Percentiles rank a stretch among this genome's conserved stretches.
phyloP scores from a whole-genome alignment of 2,113 vertebrate genomes.

The Electrona antarctica region DNA sequence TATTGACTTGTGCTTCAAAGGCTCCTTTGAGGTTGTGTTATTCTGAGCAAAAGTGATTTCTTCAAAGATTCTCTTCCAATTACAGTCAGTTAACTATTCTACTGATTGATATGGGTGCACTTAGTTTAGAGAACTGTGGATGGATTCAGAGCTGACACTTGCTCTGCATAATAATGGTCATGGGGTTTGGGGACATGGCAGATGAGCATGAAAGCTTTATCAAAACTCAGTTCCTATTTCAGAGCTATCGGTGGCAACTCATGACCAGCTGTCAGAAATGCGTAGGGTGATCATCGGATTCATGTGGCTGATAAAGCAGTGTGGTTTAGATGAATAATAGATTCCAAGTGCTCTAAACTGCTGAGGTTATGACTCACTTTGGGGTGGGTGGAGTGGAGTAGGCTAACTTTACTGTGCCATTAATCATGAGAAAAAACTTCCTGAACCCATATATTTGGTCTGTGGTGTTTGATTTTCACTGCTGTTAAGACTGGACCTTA shows the following conservation, averaged over 20 bases:
- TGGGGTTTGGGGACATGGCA: constrained; percentile 24
- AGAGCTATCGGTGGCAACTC: constrained; percentile 15
- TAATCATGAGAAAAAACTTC: constrained; percentile 25
- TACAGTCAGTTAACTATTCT: constrained; percentile 20
- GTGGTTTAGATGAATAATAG: constrained; percentile 66
- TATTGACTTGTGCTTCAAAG: constrained; percentile 39
- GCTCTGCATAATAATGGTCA: constrained; percentile 21
- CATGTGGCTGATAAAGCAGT: constrained; percentile 36
- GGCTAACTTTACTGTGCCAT: constrained; percentile 14
- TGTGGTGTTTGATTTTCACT: not conserved
- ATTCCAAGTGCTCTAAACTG: constrained; percentile 64
- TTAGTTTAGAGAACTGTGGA: not conserved
- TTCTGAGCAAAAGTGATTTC: constrained; percentile 11
- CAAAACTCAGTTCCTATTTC: constrained; percentile 18
- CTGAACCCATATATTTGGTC: not conserved
- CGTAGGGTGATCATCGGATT: constrained; percentile 37
- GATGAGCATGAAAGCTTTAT: constrained; percentile 19
- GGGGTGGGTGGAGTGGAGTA: constrained; percentile 17
- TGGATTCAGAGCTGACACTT: not conserved
- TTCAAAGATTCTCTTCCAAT: constrained; percentile 13
- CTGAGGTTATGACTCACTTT: constrained; percentile 42
- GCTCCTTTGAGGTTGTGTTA: constrained; percentile 33
- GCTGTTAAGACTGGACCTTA: not conserved
- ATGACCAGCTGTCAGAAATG: constrained; percentile 47
- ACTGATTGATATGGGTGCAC: not conserved